A percentile compares a stretch with the other conserved stretches of the same genome.
Evolutionary conservation across 1,140 invertebrate species (phyloP).

Genomic region (Venturia canescens): DNA sequence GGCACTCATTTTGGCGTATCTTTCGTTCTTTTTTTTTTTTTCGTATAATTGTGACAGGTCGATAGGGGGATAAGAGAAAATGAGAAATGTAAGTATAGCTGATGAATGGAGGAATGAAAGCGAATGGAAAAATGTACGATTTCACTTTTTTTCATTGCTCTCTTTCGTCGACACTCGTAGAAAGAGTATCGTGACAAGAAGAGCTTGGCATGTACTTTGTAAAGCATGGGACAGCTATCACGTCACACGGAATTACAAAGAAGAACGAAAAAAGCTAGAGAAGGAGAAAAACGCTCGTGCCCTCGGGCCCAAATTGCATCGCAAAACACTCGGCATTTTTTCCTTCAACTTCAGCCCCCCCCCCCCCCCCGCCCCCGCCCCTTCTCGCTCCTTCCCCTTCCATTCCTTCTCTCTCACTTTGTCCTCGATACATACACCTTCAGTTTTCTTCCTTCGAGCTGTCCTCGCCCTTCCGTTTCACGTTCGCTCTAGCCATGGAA

Average conservation of each 20-base stretch:
- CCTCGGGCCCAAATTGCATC: constrained; percentile 46
- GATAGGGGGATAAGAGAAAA: background rate
- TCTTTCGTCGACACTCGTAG: background rate
- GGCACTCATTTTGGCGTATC: no score
- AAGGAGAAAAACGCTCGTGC: background rate
- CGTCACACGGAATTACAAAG: constrained; percentile 28
- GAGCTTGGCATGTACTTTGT: background rate
- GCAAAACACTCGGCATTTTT: constrained; percentile 46
- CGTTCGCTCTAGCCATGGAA: constrained; percentile 15
- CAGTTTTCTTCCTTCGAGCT: background rate
- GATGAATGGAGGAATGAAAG: background rate
- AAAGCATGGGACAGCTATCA: constrained; percentile 10
- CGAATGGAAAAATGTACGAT: background rate
- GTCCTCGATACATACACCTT: constrained; percentile 1
- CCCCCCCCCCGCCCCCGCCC: background rate
- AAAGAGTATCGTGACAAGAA: constrained; percentile 6
- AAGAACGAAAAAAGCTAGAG: constrained; percentile 12
- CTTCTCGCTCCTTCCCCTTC: background rate
- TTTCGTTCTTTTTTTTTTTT: background rate
- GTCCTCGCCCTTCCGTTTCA: constrained; percentile 11
- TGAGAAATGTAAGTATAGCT: background rate
- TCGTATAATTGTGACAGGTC: background rate
- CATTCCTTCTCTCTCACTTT: constrained; percentile 7
- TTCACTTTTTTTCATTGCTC: background rate
- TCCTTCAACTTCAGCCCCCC: constrained; percentile 17